Conservation (phyloP, 2,113 vertebrate species). For the Gymnobelideus leadbeateri region DNA sequence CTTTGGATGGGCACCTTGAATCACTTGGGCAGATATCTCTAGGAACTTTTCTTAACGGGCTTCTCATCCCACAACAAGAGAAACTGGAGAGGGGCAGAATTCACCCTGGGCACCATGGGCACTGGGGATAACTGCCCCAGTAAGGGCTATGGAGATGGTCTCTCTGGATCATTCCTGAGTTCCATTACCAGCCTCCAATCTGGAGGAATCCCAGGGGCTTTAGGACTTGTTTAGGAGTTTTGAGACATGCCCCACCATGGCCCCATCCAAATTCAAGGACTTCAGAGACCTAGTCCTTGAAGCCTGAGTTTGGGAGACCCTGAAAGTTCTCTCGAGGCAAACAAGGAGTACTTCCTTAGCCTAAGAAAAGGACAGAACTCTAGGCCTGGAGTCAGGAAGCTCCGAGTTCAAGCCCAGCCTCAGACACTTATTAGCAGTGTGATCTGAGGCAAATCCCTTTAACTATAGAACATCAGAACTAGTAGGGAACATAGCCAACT, state of each 20-base stretch:
- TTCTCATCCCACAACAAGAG: background rate
- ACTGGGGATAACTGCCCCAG: background rate
- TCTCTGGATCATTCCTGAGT: background rate
- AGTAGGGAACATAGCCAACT: background rate
- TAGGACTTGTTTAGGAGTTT: background rate
- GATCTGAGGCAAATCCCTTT: background rate
- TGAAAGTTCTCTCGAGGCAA: too few species aligned
- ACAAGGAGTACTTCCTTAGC: too few species aligned
- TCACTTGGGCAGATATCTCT: background rate
- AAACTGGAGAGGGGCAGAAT: background rate
- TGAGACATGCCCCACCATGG: too few species aligned
- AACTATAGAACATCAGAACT: background rate
- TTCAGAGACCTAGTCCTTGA: background rate
- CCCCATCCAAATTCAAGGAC: background rate
- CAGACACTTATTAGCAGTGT: too few species aligned
- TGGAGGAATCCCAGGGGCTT: background rate
- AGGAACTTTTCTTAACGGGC: background rate
- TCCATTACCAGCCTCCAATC: background rate
- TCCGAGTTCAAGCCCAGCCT: background rate
- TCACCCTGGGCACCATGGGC: background rate
- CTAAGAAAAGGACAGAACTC: background rate
- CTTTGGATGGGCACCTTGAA: background rate
- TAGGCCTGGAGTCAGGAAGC: background rate
- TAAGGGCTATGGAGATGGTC: background rate
- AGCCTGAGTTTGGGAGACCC: background rate